Evolutionary conservation across 2,888 invertebrate genomes (phyloP).

Genomic region (Sarcophaga variegata): DNA sequence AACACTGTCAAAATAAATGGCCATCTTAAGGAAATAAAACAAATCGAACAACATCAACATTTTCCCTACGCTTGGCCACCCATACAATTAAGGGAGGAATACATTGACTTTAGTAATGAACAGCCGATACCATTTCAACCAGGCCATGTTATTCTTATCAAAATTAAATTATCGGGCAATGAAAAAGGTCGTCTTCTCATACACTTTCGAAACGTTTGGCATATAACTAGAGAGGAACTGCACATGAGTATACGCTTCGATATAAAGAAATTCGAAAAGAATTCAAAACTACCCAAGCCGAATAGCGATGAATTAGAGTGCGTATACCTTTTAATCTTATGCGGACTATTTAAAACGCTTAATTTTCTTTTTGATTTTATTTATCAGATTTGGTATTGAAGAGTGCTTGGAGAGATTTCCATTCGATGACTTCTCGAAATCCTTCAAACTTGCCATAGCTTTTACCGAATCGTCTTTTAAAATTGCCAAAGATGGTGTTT

Average conservation of each 20-base stretch:
- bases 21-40: constrained; percentile 43
- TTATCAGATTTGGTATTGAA: constrained; percentile 57
- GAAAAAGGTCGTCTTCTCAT: constrained; percentile 51
- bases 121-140: constrained; percentile 40
- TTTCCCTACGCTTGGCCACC: constrained; percentile 61
- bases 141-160: constrained; percentile 54
- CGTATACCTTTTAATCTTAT: constrained; percentile 5
- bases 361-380: not conserved
- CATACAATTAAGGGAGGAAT: constrained; percentile 39
- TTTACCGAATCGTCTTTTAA: constrained; percentile 47
- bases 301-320: constrained; percentile 52
- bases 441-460: constrained; percentile 59
- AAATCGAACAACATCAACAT: constrained; percentile 61
- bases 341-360: no score
- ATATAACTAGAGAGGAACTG: constrained; percentile 51
- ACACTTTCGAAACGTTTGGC: constrained; percentile 59
- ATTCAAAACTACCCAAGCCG: constrained; percentile 46
- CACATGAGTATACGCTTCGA: constrained; percentile 61
- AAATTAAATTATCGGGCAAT: constrained; percentile 51
- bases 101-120: constrained; percentile 58
- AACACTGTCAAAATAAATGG: constrained; percentile 57
- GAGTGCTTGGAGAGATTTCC: constrained; percentile 44
- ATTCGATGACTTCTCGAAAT: constrained; percentile 46
- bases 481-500: constrained; percentile 59
- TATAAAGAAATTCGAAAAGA: constrained; percentile 38